Conservation (phyloP, 2,888 invertebrate genomes). For the Nezara viridula region DNA sequence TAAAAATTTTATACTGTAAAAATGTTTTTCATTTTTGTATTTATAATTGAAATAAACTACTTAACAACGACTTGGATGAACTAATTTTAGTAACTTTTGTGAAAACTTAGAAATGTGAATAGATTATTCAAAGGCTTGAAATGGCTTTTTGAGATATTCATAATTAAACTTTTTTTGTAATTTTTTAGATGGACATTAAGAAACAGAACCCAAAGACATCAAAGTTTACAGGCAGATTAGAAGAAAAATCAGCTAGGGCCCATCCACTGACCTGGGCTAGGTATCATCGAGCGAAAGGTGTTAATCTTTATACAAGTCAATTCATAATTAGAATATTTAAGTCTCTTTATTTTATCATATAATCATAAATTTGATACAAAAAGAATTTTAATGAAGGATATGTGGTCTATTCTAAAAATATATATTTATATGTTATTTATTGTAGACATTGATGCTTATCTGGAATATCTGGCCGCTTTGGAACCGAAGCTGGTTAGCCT, state of each 20-base stretch:
- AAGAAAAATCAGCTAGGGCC: constrained; percentile 73
- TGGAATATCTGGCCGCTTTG: constrained; percentile 78
- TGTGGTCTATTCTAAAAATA: not conserved
- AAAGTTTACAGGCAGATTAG: constrained; percentile 73
- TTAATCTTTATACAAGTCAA: not conserved
- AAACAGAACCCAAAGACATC: constrained; percentile 78
- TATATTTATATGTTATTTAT: constrained; percentile 52
- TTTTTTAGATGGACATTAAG: constrained; percentile 75
- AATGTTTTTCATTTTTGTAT: no score
- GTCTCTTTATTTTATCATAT: no score
- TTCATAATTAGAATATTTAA: no score
- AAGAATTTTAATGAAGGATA: not conserved
- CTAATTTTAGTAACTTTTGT: no score
- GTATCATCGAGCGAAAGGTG: constrained; percentile 77
- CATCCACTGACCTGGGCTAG: constrained; percentile 81
- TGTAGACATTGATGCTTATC: constrained; percentile 77
- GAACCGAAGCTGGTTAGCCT: constrained; percentile 78
- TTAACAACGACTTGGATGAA: no score
- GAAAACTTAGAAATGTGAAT: no score
- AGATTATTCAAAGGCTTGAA: no score
- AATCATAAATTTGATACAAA: no score
- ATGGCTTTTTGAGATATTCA: no score
- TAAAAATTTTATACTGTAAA: no score
- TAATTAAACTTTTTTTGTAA: not conserved
- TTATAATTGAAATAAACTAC: no score